These are phyloP conservation scores for Laterallus jamaicensis DNA, from an alignment of 2,113 vertebrate genomes.

Conservation along the genomic window DNA sequence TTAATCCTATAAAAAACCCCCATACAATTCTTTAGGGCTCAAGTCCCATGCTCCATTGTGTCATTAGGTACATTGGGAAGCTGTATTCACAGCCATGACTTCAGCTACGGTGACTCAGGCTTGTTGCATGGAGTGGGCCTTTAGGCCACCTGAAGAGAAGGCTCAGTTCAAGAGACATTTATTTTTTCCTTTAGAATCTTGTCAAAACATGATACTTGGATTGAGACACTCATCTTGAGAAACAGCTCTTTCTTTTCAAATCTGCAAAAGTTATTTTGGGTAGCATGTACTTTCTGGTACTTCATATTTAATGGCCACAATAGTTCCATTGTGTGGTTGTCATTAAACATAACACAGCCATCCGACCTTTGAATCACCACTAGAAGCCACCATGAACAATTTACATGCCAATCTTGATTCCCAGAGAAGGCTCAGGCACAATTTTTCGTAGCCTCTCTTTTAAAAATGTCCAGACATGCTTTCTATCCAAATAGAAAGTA, in stretches of 20 bases:
- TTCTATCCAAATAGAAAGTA: neutral
- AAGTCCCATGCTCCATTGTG: neutral
- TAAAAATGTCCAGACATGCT: neutral
- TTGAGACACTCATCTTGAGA: neutral
- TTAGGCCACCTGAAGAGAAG: neutral
- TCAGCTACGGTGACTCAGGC: neutral
- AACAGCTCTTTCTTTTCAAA: conserved; percentile 35
- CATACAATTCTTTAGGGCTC: neutral
- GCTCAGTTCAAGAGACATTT: neutral
- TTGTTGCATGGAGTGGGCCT: neutral
- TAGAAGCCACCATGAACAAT: conserved; percentile 11
- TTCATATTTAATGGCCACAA: conserved; percentile 31
- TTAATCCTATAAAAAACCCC: neutral
- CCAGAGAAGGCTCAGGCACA: neutral
- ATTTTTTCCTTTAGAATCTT: conserved; percentile 17
- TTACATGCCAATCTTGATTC: neutral
- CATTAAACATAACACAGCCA: neutral
- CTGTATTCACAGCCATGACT: neutral
- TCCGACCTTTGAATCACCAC: neutral
- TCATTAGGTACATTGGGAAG: neutral
- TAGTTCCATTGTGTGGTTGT: neutral
- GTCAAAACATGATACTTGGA: neutral
- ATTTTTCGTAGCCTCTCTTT: neutral
- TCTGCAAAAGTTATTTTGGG: conserved; percentile 9
- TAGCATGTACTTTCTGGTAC: neutral